Conservation (phyloP, 2,113 vertebrate genomes). For the Coturnix japonica region DNA sequence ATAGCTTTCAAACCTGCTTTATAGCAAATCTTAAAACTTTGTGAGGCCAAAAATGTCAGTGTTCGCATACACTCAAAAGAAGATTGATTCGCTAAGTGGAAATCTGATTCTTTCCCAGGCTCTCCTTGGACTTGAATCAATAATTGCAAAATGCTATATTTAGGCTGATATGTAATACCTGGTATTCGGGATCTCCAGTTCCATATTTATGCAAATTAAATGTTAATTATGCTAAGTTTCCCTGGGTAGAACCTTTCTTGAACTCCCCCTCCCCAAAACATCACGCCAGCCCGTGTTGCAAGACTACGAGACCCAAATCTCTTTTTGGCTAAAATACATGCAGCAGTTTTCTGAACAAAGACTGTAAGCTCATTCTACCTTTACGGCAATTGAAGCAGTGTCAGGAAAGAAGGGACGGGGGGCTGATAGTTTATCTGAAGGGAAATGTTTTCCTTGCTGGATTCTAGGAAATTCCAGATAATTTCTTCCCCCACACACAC, state of each 20-base stretch:
- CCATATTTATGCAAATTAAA: slow-evolving; percentile 44
- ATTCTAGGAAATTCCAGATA: slow-evolving; percentile 35
- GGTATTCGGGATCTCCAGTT: slow-evolving; percentile 52
- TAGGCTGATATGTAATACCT: slow-evolving; percentile 51
- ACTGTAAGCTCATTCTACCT: slow-evolving; percentile 21
- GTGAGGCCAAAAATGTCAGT: slow-evolving; percentile 66
- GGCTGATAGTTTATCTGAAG: neutral
- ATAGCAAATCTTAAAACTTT: slow-evolving; percentile 46
- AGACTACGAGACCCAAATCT: slow-evolving; percentile 30
- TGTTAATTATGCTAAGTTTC: slow-evolving; percentile 49
- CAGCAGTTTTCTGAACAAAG: slow-evolving; percentile 25
- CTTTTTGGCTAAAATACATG: slow-evolving; percentile 40
- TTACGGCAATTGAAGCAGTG: neutral
- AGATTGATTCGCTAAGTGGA: slow-evolving; percentile 68
- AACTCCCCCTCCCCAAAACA: neutral
- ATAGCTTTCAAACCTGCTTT: slow-evolving; percentile 66
- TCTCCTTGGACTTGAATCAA: slow-evolving; percentile 70
- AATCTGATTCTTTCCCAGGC: slow-evolving; percentile 72
- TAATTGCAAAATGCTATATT: slow-evolving; percentile 51
- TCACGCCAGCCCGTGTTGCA: neutral
- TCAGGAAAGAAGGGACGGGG: neutral
- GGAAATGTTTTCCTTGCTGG: slow-evolving; percentile 2
- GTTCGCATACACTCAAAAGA: slow-evolving; percentile 28
- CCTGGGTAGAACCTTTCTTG: neutral
- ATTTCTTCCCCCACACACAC: neutral